Evolutionary conservation across 2,113 vertebrate species (phyloP).

Genomic region (Rhombomys opimus): DNA sequence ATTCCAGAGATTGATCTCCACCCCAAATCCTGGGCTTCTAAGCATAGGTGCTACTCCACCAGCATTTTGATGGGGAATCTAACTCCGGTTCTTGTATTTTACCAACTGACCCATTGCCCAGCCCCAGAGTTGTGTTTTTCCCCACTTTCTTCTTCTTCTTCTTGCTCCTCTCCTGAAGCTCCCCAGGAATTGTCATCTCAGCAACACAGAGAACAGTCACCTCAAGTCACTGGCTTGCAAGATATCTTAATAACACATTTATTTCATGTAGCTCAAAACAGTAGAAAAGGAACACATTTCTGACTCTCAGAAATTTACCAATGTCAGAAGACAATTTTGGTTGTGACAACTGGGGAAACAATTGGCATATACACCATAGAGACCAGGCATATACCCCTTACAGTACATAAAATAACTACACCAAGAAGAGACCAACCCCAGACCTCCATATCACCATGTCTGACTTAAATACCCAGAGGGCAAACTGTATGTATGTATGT

Average conservation of each 20-base stretch:
- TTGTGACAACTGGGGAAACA: not conserved
- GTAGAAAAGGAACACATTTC: not conserved
- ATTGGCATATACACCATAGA: not conserved
- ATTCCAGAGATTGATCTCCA: not conserved
- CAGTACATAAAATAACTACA: too few relatives aligned
- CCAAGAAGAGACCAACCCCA: not conserved
- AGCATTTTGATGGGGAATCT: not conserved
- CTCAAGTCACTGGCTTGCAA: not conserved
- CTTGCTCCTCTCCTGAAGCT: not conserved
- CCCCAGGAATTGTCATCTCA: not conserved
- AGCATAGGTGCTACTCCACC: not conserved
- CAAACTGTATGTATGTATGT: not conserved
- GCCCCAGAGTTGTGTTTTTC: slow-evolving; percentile 58
- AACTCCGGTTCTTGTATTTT: not conserved
- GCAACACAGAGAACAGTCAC: not conserved
- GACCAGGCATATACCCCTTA: not conserved
- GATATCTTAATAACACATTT: not conserved
- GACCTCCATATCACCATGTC: not conserved
- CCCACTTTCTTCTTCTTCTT: not conserved
- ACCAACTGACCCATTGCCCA: not conserved
- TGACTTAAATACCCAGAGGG: not conserved
- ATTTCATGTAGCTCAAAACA: not conserved
- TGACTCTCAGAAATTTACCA: too few relatives aligned
- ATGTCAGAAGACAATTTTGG: not conserved
- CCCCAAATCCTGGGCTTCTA: not conserved